Conservation (phyloP, 2,888 invertebrate species). For the Tetheella fluctuosa region DNA sequence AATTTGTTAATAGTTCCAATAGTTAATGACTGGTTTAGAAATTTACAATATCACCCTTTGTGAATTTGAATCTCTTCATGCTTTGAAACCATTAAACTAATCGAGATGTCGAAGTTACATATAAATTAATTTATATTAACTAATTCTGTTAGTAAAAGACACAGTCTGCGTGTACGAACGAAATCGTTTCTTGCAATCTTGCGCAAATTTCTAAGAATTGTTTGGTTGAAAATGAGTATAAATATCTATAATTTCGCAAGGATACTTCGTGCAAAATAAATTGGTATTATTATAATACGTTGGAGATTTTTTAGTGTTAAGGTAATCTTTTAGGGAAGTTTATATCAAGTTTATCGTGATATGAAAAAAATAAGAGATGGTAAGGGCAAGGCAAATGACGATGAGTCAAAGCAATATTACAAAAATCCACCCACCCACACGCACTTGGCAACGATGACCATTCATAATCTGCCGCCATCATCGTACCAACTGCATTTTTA, state of each 20-base stretch:
- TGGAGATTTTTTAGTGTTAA: too few species aligned
- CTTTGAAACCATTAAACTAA: neutral
- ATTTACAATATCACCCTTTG: neutral
- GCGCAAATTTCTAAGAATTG: neutral
- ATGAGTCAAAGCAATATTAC: neutral
- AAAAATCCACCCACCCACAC: conserved; percentile 4
- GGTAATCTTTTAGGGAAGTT: too few species aligned
- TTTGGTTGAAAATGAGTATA: neutral
- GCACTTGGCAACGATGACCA: neutral
- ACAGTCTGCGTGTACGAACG: neutral
- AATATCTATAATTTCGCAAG: neutral
- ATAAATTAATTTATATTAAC: neutral
- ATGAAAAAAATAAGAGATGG: neutral
- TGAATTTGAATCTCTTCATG: conserved; percentile 7
- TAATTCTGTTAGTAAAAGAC: neutral
- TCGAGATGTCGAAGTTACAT: neutral
- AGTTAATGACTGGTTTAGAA: neutral
- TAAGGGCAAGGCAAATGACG: neutral
- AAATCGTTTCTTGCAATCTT: conserved; percentile 5
- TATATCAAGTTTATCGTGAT: too few species aligned
- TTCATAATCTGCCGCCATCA: conserved; percentile 27
- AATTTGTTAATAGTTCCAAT: too few species aligned
- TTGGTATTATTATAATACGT: too few species aligned
- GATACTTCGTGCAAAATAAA: neutral
- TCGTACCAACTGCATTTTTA: conserved; percentile 48